Evolutionary conservation across 2,113 vertebrate species (phyloP).

Genomic region (Centropristis striata): DNA sequence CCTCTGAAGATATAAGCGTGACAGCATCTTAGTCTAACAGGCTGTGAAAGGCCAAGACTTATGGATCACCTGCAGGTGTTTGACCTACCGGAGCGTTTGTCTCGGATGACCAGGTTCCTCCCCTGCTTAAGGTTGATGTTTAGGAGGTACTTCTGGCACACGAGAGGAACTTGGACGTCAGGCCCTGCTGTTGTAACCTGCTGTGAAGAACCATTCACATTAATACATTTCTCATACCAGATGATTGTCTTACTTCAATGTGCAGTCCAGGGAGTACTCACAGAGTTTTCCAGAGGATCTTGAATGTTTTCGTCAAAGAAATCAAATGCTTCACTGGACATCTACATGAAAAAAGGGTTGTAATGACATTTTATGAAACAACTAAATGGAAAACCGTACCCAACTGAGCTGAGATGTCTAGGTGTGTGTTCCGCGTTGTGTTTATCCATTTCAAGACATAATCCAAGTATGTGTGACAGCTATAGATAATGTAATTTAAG

Average conservation of each 20-base stretch:
- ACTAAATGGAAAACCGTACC: background rate
- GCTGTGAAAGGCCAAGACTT: background rate
- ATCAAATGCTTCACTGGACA: slow-evolving; percentile 60
- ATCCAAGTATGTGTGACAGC: background rate
- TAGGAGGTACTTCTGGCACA: slow-evolving; percentile 88
- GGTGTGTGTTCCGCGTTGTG: background rate
- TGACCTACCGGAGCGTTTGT: slow-evolving; percentile 91
- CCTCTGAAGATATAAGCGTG: background rate
- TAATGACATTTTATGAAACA: slow-evolving; percentile 12
- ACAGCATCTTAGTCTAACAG: background rate
- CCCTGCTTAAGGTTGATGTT: slow-evolving; percentile 93
- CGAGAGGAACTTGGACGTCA: slow-evolving; percentile 13
- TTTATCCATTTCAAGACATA: background rate
- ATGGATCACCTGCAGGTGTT: background rate
- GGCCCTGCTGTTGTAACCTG: slow-evolving; percentile 7
- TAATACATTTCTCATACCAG: slow-evolving; percentile 1
- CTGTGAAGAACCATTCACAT: slow-evolving; percentile 13
- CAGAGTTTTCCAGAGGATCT: slow-evolving; percentile 47
- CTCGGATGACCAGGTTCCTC: slow-evolving; percentile 90
- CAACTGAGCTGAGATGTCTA: background rate
- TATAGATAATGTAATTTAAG: background rate
- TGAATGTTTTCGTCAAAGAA: slow-evolving; percentile 35
- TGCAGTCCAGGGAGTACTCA: slow-evolving; percentile 56
- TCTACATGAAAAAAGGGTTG: slow-evolving; percentile 32
- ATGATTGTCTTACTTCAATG: background rate